Conservation (phyloP, 37 sponge, comb jelly and placozoan genomes). For the Chondrosia reniformis region DNA sequence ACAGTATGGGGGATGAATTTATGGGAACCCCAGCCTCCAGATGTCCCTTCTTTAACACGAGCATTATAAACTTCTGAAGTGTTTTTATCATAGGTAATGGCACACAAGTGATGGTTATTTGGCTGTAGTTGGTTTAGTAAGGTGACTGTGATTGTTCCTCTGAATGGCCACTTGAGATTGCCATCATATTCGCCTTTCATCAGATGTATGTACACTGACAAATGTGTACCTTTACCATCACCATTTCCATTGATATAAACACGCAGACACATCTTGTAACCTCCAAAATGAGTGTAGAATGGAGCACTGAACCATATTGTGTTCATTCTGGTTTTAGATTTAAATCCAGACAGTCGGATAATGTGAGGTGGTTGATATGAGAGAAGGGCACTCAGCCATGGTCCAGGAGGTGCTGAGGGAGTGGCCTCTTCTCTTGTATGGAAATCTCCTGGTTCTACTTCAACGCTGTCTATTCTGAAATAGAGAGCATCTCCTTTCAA, state of each 20-base stretch:
- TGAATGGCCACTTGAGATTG: constrained; percentile 38
- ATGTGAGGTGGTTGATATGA: background rate
- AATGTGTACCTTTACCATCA: constrained; percentile 31
- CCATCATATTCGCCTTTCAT: constrained; percentile 32
- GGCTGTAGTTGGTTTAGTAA: constrained; percentile 4
- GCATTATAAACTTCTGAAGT: background rate
- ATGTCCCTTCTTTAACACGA: constrained; percentile 12
- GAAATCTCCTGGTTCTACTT: too few species aligned
- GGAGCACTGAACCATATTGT: constrained; percentile 15
- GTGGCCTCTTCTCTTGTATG: too few species aligned
- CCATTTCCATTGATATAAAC: constrained; percentile 27
- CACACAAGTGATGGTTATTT: background rate
- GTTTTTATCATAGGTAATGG: background rate
- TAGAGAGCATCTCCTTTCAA: background rate
- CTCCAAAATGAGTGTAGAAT: constrained; percentile 25
- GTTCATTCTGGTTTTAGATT: background rate
- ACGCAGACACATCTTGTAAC: constrained; percentile 42
- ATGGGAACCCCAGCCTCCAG: constrained; percentile 19
- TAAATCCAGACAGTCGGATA: background rate
- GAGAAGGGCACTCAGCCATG: too few species aligned
- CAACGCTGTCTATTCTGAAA: background rate
- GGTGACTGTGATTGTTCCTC: background rate
- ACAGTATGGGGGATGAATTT: constrained; percentile 39
- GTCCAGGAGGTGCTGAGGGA: too few species aligned
- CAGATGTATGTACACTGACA: constrained; percentile 36